Evolutionary conservation across 2,113 vertebrate species (phyloP).

Genomic region (Dermatemys mawii): DNA sequence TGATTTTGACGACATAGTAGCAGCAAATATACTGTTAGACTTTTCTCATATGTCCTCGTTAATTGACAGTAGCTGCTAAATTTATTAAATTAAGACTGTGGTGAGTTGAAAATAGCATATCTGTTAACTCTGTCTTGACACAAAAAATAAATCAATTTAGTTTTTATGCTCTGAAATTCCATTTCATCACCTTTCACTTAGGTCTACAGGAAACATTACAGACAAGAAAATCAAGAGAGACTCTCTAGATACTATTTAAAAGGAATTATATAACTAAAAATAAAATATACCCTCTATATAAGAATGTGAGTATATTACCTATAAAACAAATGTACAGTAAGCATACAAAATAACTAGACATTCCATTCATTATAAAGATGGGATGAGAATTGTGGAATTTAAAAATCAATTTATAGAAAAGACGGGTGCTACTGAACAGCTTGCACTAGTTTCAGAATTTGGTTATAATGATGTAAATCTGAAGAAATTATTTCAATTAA

Average conservation of each 20-base stretch:
- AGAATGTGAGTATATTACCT: not conserved
- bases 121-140: not conserved
- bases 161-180: not conserved
- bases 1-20: rapidly evolving
- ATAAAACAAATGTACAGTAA: not conserved
- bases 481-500: not conserved
- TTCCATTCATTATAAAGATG: not conserved
- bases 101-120: not conserved
- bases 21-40: rapidly evolving
- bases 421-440: not conserved
- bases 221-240: not conserved
- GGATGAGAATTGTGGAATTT: not conserved
- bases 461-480: not conserved
- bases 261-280: not conserved
- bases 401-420: not conserved
- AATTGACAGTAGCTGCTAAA: not conserved
- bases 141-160: not conserved
- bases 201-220: not conserved
- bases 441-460: not conserved
- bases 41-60: not conserved
- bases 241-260: not conserved
- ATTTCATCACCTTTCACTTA: not conserved
- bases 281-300: not conserved
- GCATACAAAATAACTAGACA: not conserved
- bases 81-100: not conserved